Evolutionary conservation across 2,113 vertebrate genomes (phyloP), one percentile per base, ranked within the genome.

Genomic region (Symphodus melops): DNA sequence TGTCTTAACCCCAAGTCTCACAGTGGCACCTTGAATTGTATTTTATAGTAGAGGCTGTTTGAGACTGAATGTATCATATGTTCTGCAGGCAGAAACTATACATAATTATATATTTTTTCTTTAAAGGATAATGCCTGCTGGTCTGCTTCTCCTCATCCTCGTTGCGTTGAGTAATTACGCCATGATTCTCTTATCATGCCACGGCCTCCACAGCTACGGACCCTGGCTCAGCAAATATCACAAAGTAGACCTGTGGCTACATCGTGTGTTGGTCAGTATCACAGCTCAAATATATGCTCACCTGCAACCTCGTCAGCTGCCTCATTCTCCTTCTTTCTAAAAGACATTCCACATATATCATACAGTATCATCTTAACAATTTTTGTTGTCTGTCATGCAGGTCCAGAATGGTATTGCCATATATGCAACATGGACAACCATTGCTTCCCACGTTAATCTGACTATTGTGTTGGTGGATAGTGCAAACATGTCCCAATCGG

Each of bases 381-480:
- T 28, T 46, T 11, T 46, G 17, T 37, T 48, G 2, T 67, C 8
- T 54, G 14, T 44, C 3, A 20, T 68, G 8, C 86, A 96, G 95
- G 91, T 96, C 25, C 96, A 96, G 87, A 97, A 96, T 0, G 95
- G 95, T 13, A 70, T 96, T 49, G 93, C 87, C 0, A 73, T 94
- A 11, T 96, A 96, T 8, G 53, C 92, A 19, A 93, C 95, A 0
- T 97, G 96, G 96, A 95, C 93, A 21, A 94, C 92, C 56, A 91
- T 96, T 0, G 95, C 95, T 14, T 91, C 92, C 0, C 86, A 95
- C 10, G 69, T 97, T 5, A 96, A 96, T 82, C 90, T 96, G 2
- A 68, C 93, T 0, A 0, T 96, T 3, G 92, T 94, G 17, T 49
- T 96, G 17, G 87, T 72, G 57, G 91, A 93, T 53, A 80, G 92